phyloP scores from a whole-genome alignment of 2,797 vertebrate genomes.

The Aplochiton taeniatus region DNA sequence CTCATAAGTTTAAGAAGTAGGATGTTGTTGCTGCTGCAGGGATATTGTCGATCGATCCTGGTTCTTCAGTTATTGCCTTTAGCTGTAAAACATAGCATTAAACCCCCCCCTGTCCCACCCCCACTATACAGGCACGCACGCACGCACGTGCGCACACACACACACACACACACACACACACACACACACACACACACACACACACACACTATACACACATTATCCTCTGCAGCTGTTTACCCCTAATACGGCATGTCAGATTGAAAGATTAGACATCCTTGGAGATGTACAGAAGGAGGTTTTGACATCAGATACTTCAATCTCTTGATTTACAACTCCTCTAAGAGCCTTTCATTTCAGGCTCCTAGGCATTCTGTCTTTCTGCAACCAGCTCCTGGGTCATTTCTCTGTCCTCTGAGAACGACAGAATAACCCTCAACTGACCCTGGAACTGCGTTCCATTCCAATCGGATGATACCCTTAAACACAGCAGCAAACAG shows the following conservation, averaged over 20 bases:
- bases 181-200: neutral
- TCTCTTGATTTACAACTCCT: neutral
- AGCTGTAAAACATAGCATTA: neutral
- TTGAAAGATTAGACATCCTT: slow-evolving; percentile 2
- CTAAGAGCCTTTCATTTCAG: neutral
- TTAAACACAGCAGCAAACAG: slow-evolving; percentile 49
- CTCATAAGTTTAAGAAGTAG: neutral
- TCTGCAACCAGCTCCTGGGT: neutral
- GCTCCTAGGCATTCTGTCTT: neutral
- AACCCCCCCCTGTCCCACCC: neutral
- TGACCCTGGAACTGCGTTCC: slow-evolving; percentile 2
- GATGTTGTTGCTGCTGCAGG: neutral
- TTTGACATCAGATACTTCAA: neutral
- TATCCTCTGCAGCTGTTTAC: neutral
- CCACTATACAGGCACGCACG: neutral
- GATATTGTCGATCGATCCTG: neutral
- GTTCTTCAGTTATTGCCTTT: neutral
- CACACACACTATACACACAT: neutral
- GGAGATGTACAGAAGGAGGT: slow-evolving; percentile 1
- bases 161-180: neutral
- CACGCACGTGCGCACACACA: neutral
- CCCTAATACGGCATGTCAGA: neutral
- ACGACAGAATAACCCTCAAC: slow-evolving; percentile 22
- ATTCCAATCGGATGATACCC: slow-evolving; percentile 33
- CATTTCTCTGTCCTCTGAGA: slow-evolving; percentile 2